Evolutionary conservation across 1,140 invertebrate genomes (phyloP).

Genomic region (Plutomurus gul): DNA sequence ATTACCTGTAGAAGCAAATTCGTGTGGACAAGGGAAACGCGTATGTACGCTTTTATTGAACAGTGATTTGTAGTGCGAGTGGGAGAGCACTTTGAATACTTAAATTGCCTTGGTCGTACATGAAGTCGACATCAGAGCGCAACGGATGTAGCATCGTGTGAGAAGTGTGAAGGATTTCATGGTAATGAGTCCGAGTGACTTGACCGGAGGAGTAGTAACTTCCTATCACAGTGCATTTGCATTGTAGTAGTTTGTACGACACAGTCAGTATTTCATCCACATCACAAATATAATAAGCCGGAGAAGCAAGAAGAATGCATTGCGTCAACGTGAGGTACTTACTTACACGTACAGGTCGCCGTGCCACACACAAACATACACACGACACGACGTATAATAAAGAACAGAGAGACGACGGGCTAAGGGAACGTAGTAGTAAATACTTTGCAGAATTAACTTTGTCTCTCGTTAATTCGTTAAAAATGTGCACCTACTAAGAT

Average conservation of each 20-base stretch:
- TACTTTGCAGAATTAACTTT: not conserved
- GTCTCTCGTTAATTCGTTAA: not conserved
- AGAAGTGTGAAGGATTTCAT: constrained; percentile 26
- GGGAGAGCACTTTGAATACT: too few species aligned
- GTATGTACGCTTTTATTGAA: too few species aligned
- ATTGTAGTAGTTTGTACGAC: too few species aligned
- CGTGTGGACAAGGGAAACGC: too few species aligned
- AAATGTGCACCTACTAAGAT: not conserved
- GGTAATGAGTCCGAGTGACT: constrained; percentile 15
- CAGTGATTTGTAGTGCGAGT: too few species aligned
- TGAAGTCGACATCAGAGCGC: not conserved
- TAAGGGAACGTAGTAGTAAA: not conserved
- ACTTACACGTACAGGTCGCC: not conserved
- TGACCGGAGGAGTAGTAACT: constrained; percentile 17
- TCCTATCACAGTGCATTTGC: not conserved
- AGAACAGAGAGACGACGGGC: not conserved
- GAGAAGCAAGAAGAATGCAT: not conserved
- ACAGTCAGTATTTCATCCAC: not conserved
- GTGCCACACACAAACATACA: not conserved
- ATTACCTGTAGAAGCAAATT: too few species aligned
- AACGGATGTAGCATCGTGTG: constrained; percentile 17
- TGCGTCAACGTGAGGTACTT: not conserved
- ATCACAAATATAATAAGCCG: not conserved
- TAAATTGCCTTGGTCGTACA: too few species aligned
- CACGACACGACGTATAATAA: not conserved